These are phyloP conservation scores for Varroa destructor DNA, from an alignment of 1,140 invertebrate species.

Conservation along the genomic window DNA sequence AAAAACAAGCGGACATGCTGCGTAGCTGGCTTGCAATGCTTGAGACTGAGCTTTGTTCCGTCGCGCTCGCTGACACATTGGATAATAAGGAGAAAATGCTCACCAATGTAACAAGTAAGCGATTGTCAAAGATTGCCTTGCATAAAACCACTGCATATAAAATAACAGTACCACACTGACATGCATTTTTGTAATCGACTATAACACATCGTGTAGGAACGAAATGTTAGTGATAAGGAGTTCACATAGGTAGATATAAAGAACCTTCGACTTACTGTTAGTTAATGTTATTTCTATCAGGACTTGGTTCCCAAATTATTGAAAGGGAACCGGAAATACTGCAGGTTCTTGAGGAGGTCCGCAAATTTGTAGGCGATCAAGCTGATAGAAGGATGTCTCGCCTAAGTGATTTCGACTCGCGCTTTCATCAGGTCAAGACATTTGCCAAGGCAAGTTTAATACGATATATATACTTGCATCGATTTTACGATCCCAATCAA, in stretches of 20 bases:
- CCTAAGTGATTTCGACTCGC: conserved; percentile 22
- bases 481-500: conserved; percentile 54
- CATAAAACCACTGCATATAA: too few relatives aligned
- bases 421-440: conserved; percentile 3
- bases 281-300: background rate
- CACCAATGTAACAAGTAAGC: background rate
- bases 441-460: background rate
- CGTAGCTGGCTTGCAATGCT: background rate
- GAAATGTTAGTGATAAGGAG: too few relatives aligned
- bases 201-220: too few relatives aligned
- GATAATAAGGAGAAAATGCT: background rate
- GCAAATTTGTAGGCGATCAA: background rate
- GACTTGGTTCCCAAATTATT: background rate
- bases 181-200: too few relatives aligned
- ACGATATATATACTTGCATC: background rate
- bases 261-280: too few relatives aligned
- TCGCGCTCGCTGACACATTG: background rate
- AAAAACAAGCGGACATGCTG: conserved; percentile 18
- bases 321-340: background rate
- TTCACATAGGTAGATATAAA: too few relatives aligned
- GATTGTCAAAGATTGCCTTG: background rate
- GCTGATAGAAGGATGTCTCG: conserved; percentile 7
- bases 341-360: background rate
- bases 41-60: conserved; percentile 4
- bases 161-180: too few relatives aligned